These are phyloP conservation scores for Larimichthys polyactis DNA, from an alignment of 2,113 vertebrate genomes.

Conservation along the genomic window DNA sequence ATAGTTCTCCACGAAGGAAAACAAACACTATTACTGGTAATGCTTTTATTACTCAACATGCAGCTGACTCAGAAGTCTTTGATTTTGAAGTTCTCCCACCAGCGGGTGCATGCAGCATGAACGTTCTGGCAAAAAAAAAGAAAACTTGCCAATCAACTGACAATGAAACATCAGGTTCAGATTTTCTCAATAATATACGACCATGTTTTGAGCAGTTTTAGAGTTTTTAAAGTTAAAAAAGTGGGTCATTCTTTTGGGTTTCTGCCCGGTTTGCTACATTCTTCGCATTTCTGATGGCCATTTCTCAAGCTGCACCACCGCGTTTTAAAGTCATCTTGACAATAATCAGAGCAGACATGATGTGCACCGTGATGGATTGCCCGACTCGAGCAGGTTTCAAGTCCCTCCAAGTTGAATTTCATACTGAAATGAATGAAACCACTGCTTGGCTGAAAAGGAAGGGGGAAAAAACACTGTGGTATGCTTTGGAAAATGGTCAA, in stretches of 20 bases:
- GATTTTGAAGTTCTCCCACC: background rate
- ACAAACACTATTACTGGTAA: background rate
- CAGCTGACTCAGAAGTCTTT: background rate
- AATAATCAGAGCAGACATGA: conserved; percentile 40
- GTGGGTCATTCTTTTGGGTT: too few species aligned
- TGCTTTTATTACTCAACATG: background rate
- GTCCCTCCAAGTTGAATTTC: conserved; percentile 52
- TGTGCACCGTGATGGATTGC: conserved; percentile 41
- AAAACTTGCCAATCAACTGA: too few species aligned
- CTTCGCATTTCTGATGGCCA: background rate
- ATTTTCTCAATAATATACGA: background rate
- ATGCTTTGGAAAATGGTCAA: conserved; percentile 39
- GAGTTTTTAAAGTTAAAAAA: background rate
- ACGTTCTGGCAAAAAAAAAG: too few species aligned
- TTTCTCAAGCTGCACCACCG: background rate
- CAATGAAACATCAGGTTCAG: background rate
- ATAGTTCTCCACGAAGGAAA: background rate
- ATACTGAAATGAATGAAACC: conserved; percentile 43
- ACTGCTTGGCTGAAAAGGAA: conserved; percentile 30
- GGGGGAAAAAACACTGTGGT: conserved; percentile 26
- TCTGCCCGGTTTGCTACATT: conserved; percentile 6
- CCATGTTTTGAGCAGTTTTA: background rate
- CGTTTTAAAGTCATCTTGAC: conserved; percentile 27
- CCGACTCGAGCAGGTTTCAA: conserved; percentile 37
- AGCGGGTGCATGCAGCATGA: background rate